Percentiles rank a stretch among this genome's conserved stretches.
phyloP scores from a whole-genome alignment of 2,797 vertebrate species.

The Peromyscus melanophrys region DNA sequence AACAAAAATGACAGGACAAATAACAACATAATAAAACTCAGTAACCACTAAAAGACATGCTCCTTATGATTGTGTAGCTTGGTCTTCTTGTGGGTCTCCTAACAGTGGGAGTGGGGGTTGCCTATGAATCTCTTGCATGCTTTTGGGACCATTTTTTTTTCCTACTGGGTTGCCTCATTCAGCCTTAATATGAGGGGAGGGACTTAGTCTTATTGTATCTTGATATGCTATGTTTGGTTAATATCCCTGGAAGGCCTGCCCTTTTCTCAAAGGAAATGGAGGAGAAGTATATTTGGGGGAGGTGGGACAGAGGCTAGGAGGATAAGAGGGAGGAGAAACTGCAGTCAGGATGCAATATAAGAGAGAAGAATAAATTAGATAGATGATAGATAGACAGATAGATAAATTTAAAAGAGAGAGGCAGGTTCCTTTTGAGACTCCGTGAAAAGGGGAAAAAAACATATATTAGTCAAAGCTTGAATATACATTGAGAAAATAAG shows the following conservation, averaged over 20 bases:
- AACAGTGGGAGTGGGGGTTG: not conserved
- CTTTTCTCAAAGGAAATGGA: no score
- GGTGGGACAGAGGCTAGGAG: no score
- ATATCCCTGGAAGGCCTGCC: not conserved
- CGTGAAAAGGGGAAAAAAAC: not conserved
- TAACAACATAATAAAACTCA: not conserved
- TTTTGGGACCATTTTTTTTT: not conserved
- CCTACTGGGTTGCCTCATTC: not conserved
- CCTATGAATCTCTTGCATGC: not conserved
- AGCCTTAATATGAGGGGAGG: not conserved
- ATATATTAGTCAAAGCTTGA: not conserved
- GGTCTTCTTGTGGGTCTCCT: not conserved
- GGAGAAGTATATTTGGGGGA: no score
- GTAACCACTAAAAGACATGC: not conserved
- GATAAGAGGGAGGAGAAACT: no score
- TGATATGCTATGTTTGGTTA: not conserved
- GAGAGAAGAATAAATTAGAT: no score
- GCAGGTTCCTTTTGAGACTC: not conserved
- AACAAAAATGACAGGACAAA: not conserved
- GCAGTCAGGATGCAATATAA: not conserved
- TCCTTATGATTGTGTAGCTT: not conserved
- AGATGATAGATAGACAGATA: no score
- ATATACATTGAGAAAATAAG: not conserved
- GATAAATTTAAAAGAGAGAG: not conserved
- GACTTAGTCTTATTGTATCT: not conserved